These are phyloP conservation scores for Platichthys flesus DNA, from an alignment of 2,113 vertebrate genomes.

Conservation along the genomic window DNA sequence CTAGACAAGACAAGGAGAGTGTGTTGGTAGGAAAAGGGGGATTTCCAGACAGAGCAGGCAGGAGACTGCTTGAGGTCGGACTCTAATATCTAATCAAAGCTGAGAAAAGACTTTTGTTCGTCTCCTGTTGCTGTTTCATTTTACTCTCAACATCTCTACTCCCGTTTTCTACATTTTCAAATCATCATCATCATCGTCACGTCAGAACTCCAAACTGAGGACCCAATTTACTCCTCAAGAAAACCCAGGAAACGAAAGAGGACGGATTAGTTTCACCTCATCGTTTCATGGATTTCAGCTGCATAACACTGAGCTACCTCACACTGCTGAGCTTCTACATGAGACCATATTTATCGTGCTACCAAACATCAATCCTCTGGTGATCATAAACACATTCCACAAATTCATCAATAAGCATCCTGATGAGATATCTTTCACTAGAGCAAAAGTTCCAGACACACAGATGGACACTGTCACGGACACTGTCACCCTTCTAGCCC, in stretches of 20 bases:
- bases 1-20: slow-evolving; percentile 50
- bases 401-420: neutral
- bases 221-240: neutral
- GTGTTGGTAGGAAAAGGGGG: slow-evolving; percentile 59
- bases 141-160: neutral
- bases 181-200: neutral
- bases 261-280: neutral
- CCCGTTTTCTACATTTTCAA: neutral
- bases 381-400: neutral
- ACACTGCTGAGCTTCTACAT: neutral
- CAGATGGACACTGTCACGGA: neutral
- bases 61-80: slow-evolving; percentile 48
- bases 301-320: too few relatives aligned
- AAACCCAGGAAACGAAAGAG: neutral
- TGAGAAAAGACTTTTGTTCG: slow-evolving; percentile 40
- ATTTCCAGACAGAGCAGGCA: slow-evolving; percentile 62
- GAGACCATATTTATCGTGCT: too few relatives aligned
- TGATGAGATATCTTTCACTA: neutral
- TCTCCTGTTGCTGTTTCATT: neutral
- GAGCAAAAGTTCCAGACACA: neutral
- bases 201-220: neutral
- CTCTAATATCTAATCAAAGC: slow-evolving; percentile 53
- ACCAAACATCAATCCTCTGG: neutral
- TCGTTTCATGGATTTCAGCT: neutral
- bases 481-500: neutral